A percentile compares a stretch with the other conserved stretches of the same genome.
These are phyloP conservation scores for Acanthosepion lycidas DNA, from an alignment of 2,888 invertebrate genomes.

Conservation along the genomic window DNA sequence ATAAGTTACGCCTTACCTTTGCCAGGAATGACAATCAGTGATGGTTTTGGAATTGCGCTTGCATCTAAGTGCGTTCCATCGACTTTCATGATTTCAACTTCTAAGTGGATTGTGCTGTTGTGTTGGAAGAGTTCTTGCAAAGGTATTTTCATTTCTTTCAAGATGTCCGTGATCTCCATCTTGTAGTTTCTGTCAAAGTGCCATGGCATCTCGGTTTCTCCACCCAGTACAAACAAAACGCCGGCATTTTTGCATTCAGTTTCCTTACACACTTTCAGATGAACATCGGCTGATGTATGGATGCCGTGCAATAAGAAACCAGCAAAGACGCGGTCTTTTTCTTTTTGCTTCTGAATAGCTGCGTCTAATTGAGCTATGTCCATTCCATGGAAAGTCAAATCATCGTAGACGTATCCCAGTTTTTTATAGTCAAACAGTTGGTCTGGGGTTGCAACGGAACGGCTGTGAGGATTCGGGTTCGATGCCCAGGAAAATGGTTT, in stretches of 20 bases:
- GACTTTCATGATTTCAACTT: conserved; percentile 50
- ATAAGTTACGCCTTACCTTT: conserved; percentile 43
- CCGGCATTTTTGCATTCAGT: conserved; percentile 50
- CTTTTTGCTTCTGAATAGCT: neutral
- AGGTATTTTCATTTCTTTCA: conserved; percentile 46
- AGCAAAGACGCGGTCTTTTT: conserved; percentile 42
- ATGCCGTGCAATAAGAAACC: conserved; percentile 47
- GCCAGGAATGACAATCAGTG: conserved; percentile 48
- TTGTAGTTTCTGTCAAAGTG: conserved; percentile 53
- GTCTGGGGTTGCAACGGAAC: conserved; percentile 40
- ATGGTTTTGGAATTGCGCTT: neutral
- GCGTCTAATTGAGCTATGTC: conserved; percentile 40
- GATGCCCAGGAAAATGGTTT: conserved; percentile 48
- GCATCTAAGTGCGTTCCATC: conserved; percentile 47
- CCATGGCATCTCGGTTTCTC: conserved; percentile 56
- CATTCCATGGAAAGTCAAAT: conserved; percentile 47
- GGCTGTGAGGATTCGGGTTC: conserved; percentile 48
- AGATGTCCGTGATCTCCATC: conserved; percentile 52
- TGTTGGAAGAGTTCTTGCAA: conserved; percentile 51
- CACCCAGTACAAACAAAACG: conserved; percentile 56
- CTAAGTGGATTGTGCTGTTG: conserved; percentile 50
- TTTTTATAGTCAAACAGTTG: conserved; percentile 49
- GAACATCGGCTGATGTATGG: conserved; percentile 48
- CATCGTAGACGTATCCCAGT: conserved; percentile 48
- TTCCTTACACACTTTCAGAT: conserved; percentile 42